Conservation (phyloP, 2,797 vertebrate species). For the Aselliscus stoliczkanus region DNA sequence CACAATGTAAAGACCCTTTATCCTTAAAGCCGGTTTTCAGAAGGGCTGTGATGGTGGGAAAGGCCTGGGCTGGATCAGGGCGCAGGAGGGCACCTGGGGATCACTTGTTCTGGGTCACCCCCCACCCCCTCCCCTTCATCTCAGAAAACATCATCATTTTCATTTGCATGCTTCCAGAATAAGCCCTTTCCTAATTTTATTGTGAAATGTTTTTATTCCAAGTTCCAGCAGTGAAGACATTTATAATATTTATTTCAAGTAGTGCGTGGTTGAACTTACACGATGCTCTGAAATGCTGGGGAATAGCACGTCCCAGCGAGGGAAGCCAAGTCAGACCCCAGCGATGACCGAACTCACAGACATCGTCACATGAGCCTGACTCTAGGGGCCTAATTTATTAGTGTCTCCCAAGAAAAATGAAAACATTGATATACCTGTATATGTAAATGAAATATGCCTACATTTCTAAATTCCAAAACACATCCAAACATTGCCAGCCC, state of each 20-base stretch:
- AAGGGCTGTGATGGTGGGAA: fast-evolving
- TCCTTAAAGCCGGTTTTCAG: fast-evolving
- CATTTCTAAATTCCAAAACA: background rate
- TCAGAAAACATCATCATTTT: background rate
- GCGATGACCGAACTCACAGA: background rate
- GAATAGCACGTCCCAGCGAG: background rate
- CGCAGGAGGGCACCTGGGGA: no score
- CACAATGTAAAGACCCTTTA: background rate
- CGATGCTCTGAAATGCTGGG: fast-evolving
- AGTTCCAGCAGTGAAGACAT: background rate
- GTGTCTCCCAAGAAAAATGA: background rate
- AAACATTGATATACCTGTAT: background rate
- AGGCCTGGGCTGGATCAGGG: no score
- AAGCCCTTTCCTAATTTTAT: background rate
- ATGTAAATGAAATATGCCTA: background rate
- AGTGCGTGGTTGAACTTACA: no score
- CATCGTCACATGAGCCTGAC: background rate
- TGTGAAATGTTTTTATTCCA: background rate
- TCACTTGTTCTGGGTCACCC: no score
- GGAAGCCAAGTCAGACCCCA: background rate
- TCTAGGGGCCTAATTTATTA: background rate
- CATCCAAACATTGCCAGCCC: background rate
- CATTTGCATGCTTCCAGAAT: background rate
- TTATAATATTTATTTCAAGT: background rate
- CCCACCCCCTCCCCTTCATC: background rate